A percentile compares a stretch with the other conserved stretches of the same genome.
Evolutionary conservation across 2,888 invertebrate genomes (phyloP).

Genomic region (Gnatocerus cornutus): DNA sequence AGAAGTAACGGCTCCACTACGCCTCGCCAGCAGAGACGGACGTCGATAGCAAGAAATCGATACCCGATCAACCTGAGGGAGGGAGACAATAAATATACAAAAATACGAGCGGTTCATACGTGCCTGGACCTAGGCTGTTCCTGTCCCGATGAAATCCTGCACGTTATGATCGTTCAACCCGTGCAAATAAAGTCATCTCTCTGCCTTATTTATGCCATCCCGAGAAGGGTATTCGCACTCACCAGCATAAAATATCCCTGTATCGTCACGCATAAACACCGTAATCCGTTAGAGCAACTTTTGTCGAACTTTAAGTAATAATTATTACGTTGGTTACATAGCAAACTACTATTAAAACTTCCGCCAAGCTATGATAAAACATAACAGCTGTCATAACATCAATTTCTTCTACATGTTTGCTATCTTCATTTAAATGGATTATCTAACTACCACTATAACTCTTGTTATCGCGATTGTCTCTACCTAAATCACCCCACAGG

Average conservation of each 20-base stretch:
- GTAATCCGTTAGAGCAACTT: slow-evolving; percentile 47
- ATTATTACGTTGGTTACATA: slow-evolving; percentile 46
- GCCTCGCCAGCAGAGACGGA: slow-evolving; percentile 40
- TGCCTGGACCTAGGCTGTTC: slow-evolving; percentile 52
- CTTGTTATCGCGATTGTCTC: slow-evolving; percentile 7
- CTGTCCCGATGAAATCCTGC: slow-evolving; percentile 52
- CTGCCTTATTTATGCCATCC: slow-evolving; percentile 45
- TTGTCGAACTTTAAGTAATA: slow-evolving; percentile 45
- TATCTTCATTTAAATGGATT: slow-evolving; percentile 22
- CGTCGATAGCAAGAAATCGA: slow-evolving; percentile 46
- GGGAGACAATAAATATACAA: slow-evolving; percentile 56
- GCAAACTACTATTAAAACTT: slow-evolving; percentile 45
- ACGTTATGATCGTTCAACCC: slow-evolving; percentile 53
- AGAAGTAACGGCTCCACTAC: slow-evolving; percentile 50
- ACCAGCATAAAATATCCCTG: slow-evolving; percentile 43
- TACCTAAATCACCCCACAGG: slow-evolving; percentile 11
- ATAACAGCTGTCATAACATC: slow-evolving; percentile 41
- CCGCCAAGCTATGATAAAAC: slow-evolving; percentile 33
- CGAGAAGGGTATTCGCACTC: slow-evolving; percentile 25
- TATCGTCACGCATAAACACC: slow-evolving; percentile 46
- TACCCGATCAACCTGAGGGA: slow-evolving; percentile 51
- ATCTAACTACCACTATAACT: slow-evolving; percentile 28
- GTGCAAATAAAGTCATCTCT: slow-evolving; percentile 53
- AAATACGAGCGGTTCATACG: slow-evolving; percentile 54
- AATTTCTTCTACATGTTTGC: slow-evolving; percentile 34